Evolutionary conservation across 2,888 invertebrate genomes (phyloP).

Genomic region (Venustoraphidia nigricollis): DNA sequence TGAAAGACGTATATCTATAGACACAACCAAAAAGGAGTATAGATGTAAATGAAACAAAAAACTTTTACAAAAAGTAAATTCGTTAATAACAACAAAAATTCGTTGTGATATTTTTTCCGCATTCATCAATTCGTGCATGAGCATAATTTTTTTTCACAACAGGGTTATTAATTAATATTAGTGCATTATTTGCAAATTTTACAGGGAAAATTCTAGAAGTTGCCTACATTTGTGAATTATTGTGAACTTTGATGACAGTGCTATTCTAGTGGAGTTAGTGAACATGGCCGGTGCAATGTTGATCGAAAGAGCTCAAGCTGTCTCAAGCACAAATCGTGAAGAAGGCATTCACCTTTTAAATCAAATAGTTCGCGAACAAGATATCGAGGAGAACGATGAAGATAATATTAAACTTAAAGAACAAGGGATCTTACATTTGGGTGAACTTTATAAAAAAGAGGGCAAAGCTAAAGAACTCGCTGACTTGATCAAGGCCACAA

Average conservation of each 20-base stretch:
- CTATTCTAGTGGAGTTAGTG: conserved; percentile 23
- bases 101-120: too few relatives aligned
- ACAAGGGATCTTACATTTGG: conserved; percentile 84
- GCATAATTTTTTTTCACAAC: too few relatives aligned
- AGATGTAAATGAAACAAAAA: too few relatives aligned
- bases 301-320: conserved; percentile 70
- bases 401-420: conserved; percentile 85
- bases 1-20: too few relatives aligned
- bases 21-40: too few relatives aligned
- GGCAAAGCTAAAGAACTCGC: conserved; percentile 86
- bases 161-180: too few relatives aligned
- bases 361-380: conserved; percentile 64
- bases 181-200: too few relatives aligned
- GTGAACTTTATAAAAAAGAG: conserved; percentile 81
- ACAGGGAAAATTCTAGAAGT: too few relatives aligned
- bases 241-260: conserved; percentile 27
- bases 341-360: conserved; percentile 58
- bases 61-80: too few relatives aligned
- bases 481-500: conserved; percentile 83
- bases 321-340: conserved; percentile 57
- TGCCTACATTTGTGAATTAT: background rate
- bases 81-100: too few relatives aligned
- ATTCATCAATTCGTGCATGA: too few relatives aligned
- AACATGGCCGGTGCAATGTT: conserved; percentile 83
- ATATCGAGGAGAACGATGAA: conserved; percentile 68